A percentile compares a stretch with the other conserved stretches of the same genome.
These are phyloP conservation scores for Corticium candelabrum DNA, from an alignment of 37 sponge, comb jelly and placozoan genomes.

Conservation along the genomic window DNA sequence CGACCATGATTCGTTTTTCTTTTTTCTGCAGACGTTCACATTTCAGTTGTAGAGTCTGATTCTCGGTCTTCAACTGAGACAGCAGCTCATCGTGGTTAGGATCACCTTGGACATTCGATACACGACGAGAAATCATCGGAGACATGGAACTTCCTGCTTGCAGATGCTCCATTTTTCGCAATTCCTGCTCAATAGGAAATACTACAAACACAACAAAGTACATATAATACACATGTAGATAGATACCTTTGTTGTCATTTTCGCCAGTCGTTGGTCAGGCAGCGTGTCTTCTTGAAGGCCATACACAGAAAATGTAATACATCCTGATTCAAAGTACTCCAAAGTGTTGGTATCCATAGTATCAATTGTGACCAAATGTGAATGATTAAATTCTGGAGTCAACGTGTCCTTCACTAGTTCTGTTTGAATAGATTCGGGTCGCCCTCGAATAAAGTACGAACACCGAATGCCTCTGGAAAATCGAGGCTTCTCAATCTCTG, in stretches of 20 bases:
- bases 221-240: too few relatives aligned
- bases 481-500: slow-evolving; percentile 7
- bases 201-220: too few relatives aligned
- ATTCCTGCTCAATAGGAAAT: neutral
- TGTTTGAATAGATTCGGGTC: slow-evolving; percentile 10
- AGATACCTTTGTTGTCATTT: slow-evolving; percentile 24
- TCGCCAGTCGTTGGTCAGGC: neutral
- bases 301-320: slow-evolving; percentile 21
- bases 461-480: slow-evolving; percentile 12
- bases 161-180: neutral
- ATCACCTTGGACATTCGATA: neutral
- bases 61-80: neutral
- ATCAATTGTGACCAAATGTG: slow-evolving; percentile 12
- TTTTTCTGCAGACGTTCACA: neutral
- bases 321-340: slow-evolving; percentile 20
- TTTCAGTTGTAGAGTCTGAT: neutral
- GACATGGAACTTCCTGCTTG: neutral
- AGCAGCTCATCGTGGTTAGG: neutral
- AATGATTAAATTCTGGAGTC: slow-evolving; percentile 24
- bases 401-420: slow-evolving; percentile 7
- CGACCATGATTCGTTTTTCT: neutral
- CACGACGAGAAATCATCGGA: neutral
- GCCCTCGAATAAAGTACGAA: slow-evolving; percentile 13
- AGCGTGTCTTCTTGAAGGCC: slow-evolving; percentile 18
- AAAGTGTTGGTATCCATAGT: slow-evolving; percentile 9